These are phyloP conservation scores for Cotesia congregata DNA, from an alignment of 2,888 invertebrate species.

Conservation along the genomic window DNA sequence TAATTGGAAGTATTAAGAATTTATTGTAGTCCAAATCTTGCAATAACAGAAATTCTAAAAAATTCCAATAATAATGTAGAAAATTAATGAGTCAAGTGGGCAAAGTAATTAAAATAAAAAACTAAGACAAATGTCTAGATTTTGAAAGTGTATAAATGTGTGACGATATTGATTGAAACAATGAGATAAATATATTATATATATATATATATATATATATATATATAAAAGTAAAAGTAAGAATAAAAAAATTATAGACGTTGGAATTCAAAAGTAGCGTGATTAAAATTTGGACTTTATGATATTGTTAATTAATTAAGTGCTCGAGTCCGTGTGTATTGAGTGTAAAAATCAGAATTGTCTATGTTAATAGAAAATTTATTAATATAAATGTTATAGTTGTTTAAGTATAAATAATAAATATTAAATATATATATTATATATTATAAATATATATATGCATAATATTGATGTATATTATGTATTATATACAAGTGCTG, in stretches of 20 bases:
- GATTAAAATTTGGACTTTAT: slow-evolving; percentile 1
- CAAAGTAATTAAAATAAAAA: slow-evolving; percentile 39
- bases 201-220: slow-evolving; percentile 4
- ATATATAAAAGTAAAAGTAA: not conserved
- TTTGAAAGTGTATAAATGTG: not conserved
- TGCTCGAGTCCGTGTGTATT: slow-evolving; percentile 8
- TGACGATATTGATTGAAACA: not conserved
- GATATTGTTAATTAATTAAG: not conserved
- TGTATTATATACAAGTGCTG: slow-evolving; percentile 33
- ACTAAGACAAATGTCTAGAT: slow-evolving; percentile 8
- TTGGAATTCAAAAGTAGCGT: not conserved
- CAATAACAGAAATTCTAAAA: slow-evolving; percentile 62
- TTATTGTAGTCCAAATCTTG: slow-evolving; percentile 48
- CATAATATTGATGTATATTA: not conserved
- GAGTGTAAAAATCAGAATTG: not conserved
- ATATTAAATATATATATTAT: not conserved
- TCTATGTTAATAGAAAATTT: not conserved
- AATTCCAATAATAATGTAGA: slow-evolving; percentile 51
- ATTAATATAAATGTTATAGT: slow-evolving; percentile 2
- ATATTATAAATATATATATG: too few relatives aligned
- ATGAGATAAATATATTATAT: not conserved
- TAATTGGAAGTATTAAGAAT: slow-evolving; percentile 34
- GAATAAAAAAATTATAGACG: slow-evolving; percentile 5
- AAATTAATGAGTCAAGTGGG: slow-evolving; percentile 15
- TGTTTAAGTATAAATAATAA: not conserved